Conservation (phyloP, 1,140 invertebrate genomes). For the Drosophila subpulchrella region DNA sequence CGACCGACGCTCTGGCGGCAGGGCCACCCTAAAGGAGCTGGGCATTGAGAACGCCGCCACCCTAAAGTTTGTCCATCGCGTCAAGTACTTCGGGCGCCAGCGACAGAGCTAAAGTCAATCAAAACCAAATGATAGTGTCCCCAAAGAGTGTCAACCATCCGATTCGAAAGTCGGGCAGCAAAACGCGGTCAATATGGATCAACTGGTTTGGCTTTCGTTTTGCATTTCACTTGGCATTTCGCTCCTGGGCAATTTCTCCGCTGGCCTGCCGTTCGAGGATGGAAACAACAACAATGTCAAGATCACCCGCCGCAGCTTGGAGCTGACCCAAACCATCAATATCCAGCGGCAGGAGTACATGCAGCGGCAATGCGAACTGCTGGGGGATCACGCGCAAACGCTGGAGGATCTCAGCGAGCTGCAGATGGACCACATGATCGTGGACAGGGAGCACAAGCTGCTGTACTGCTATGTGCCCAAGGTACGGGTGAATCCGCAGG, state of each 20-base stretch:
- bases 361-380: slow-evolving; percentile 88
- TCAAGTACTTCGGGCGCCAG: slow-evolving; percentile 74
- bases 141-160: slow-evolving; percentile 4
- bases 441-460: slow-evolving; percentile 92
- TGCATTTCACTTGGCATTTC: slow-evolving; percentile 38
- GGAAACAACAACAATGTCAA: slow-evolving; percentile 83
- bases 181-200: slow-evolving; percentile 29
- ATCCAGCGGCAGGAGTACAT: slow-evolving; percentile 89
- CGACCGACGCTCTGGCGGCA: slow-evolving; percentile 85
- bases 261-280: slow-evolving; percentile 68
- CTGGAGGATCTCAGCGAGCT: slow-evolving; percentile 85
- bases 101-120: slow-evolving; percentile 47
- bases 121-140: slow-evolving; percentile 17
- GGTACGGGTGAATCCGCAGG: slow-evolving; percentile 79
- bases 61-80: slow-evolving; percentile 87
- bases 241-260: slow-evolving; percentile 25
- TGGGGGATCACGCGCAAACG: slow-evolving; percentile 70
- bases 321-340: slow-evolving; percentile 87
- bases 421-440: slow-evolving; percentile 90
- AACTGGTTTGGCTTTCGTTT: slow-evolving; percentile 44
- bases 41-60: slow-evolving; percentile 87
- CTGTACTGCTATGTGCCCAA: slow-evolving; percentile 97
- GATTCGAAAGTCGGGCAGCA: slow-evolving; percentile 39
- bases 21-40: slow-evolving; percentile 73
- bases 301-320: slow-evolving; percentile 85